These are phyloP conservation scores for Hypotaenidia okinawae DNA, from an alignment of 2,797 vertebrate genomes.

Conservation along the genomic window DNA sequence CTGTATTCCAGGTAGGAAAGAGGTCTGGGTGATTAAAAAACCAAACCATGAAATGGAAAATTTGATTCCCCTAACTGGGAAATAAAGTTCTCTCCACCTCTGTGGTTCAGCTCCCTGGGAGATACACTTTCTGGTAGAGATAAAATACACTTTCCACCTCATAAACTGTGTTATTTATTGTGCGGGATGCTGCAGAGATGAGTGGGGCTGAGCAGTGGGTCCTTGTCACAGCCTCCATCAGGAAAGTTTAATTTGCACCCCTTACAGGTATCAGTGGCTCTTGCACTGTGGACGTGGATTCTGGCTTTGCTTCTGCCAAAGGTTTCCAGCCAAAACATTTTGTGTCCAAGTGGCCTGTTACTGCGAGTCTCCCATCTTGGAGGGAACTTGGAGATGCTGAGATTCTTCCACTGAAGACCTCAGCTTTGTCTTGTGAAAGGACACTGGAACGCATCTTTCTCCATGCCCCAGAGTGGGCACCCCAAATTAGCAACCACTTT, in stretches of 20 bases:
- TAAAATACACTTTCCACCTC: neutral
- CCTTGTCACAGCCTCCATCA: rapidly evolving
- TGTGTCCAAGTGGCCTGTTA: neutral
- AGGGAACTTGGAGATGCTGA: neutral
- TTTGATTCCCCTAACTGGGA: neutral
- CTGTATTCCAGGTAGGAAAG: neutral
- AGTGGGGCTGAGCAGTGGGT: neutral
- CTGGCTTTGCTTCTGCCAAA: neutral
- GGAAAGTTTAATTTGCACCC: neutral
- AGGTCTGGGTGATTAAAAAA: neutral
- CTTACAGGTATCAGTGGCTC: neutral
- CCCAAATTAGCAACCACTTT: neutral
- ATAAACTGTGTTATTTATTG: neutral
- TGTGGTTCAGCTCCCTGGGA: neutral
- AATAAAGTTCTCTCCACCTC: neutral
- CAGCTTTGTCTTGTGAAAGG: neutral
- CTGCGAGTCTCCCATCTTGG: neutral
- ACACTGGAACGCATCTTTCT: neutral
- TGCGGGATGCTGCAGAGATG: neutral
- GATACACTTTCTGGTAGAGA: neutral
- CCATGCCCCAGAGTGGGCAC: rapidly evolving
- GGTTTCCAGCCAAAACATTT: neutral
- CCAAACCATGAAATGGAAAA: neutral
- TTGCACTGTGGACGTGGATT: neutral
- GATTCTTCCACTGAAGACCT: neutral